Evolutionary conservation across 2,113 vertebrate species (phyloP), one percentile per base, ranked within the genome.

Genomic region (Lophotis ruficrista): DNA sequence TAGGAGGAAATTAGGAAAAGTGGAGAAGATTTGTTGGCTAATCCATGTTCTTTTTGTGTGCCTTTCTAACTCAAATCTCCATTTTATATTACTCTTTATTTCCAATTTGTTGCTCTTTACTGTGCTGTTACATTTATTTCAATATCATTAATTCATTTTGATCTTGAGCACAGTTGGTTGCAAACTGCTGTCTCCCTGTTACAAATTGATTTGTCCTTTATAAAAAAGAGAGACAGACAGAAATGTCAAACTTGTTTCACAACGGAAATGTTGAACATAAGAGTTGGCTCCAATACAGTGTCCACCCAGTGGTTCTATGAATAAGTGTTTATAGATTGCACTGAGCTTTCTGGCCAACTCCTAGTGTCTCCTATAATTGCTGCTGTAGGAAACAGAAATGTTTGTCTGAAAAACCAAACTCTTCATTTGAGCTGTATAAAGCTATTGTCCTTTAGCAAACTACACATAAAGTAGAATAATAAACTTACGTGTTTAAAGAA

Each of bases 291-390:
- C 27, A 17, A 69, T 62, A 71, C 48, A 83, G 73, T 31, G 97
- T 98, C 97, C 97, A 98, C 97, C 97, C 97, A 47, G 97, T 97
- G 96, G 96, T 98, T 98, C 97, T 94, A 87, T 93, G 97, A 98
- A 97, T 97, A 95, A 95, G 97, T 98, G 97, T 97, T 98, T 98
- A 98, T 98, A 96, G 97, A 97, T 96, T 94, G 58, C 94, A 96
- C 98, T 98, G 96, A 48, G 97, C 78, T 97, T 97, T 96, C 96
- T 95, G 95, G 97, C 97, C 98, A 98, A 97, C 95, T 98, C 97
- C 98, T 98, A 97, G 98, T 98, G 98, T 98, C 97, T 97, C 98
- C 97, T 98, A 96, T 98, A 98, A 97, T 98, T 98, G 98, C 98
- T 98, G 98, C 96, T 97, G 97, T 98, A 98, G 98, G 97, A 98